phyloP scores from a whole-genome alignment of 2,797 vertebrate species.

The Euthynnus affinis region DNA sequence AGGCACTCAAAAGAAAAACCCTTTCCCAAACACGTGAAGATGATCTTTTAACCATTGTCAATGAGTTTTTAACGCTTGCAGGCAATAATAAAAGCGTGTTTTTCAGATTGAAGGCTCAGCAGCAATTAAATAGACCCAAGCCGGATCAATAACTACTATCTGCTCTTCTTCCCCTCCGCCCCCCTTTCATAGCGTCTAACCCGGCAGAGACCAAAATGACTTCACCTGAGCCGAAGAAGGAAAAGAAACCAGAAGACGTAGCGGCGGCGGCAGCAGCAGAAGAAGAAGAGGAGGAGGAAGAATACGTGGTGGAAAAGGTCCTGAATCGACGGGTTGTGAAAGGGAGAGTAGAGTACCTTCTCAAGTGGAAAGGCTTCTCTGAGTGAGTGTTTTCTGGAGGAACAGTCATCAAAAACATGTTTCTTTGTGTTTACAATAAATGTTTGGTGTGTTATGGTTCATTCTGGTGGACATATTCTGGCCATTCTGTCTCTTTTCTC shows the following conservation, averaged over 20 bases:
- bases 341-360: constrained; percentile 96
- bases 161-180: constrained; percentile 11
- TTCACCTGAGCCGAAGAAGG: constrained; percentile 90
- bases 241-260: constrained; percentile 95
- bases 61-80: constrained; percentile 16
- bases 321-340: constrained; percentile 96
- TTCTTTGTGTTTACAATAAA: neutral
- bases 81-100: constrained; percentile 12
- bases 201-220: constrained; percentile 89
- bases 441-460: too few species aligned
- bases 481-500: neutral
- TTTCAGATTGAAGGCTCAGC: constrained; percentile 22
- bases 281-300: constrained; percentile 95
- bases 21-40: constrained; percentile 1
- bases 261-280: too few species aligned
- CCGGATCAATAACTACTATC: neutral
- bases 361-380: constrained; percentile 99
- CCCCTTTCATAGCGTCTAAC: constrained; percentile 50
- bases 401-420: neutral
- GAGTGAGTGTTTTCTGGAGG: constrained; percentile 88
- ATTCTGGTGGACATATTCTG: neutral
- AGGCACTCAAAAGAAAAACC: neutral
- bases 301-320: constrained; percentile 98
- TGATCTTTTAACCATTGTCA: constrained; percentile 16
- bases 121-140: neutral